phyloP scores from a whole-genome alignment of 2,888 invertebrate species.

The Synanthedon formicaeformis region DNA sequence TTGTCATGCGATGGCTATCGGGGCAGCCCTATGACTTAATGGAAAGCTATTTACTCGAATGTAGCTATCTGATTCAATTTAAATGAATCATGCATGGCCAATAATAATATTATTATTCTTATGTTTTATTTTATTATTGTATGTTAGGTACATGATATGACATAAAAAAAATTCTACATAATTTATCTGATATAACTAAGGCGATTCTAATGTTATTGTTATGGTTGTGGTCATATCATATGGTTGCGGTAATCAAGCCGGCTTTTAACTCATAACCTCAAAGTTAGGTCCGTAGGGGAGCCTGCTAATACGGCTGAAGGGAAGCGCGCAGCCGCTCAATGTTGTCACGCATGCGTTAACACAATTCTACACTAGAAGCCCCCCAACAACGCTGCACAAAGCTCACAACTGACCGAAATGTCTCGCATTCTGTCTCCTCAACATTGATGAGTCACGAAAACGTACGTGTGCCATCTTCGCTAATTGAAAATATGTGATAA shows the following conservation, averaged over 20 bases:
- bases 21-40: too few species aligned
- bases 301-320: conserved; percentile 30
- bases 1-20: too few species aligned
- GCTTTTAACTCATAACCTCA: conserved; percentile 61
- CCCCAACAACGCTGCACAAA: conserved; percentile 50
- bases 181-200: neutral
- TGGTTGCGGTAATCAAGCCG: conserved; percentile 41
- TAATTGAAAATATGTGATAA: conserved; percentile 48
- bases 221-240: conserved; percentile 21
- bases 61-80: too few species aligned
- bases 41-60: too few species aligned
- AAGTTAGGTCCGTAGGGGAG: conserved; percentile 32
- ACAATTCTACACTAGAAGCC: conserved; percentile 11
- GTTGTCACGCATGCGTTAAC: conserved; percentile 55
- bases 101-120: too few species aligned
- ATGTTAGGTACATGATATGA: too few species aligned
- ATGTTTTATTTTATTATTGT: too few species aligned
- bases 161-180: too few species aligned
- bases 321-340: conserved; percentile 62
- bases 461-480: conserved; percentile 18
- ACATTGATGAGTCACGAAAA: conserved; percentile 32
- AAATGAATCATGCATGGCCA: too few species aligned
- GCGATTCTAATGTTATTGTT: conserved; percentile 46
- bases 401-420: conserved; percentile 39
- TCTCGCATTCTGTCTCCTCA: conserved; percentile 29